Evolutionary conservation across 2,113 vertebrate species (phyloP), one percentile per base, ranked within the genome.

Genomic region (Orientallactaga bullata): DNA sequence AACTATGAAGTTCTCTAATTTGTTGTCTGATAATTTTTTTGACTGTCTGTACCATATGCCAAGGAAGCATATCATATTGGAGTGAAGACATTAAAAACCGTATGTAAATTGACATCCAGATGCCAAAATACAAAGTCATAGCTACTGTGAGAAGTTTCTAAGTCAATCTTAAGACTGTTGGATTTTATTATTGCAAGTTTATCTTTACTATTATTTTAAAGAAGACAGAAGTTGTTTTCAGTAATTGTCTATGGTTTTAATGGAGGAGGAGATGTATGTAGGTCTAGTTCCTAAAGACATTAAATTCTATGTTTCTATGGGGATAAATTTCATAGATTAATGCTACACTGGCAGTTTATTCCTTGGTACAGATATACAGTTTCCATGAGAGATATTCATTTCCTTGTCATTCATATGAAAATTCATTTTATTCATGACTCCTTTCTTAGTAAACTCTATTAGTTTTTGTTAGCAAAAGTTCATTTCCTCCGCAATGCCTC

Each of bases 381-480:
- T 94, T 77, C 68, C 88, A 16, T 23, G 30, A 91, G 55, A 77
- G 2, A 6, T 21, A 74, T 89, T 94, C 35, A 80, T 17, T 65
- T 95, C 55, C 83, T 92, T 73, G 61, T 72, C 0, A 39, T 90
- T 80, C 18, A 72, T 20, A 0, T 82, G 47, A 63, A 72, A 93
- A 88, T 77, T 93, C 13, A 69, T 94, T 95, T 94, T 69, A 37
- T 85, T 94, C 2, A 55, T 21, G 12, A n/a, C 95, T 88, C 63
- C 11, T 88, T 90, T 95, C 65, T 92, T 88, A 79, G 89, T 82
- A 68, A 84, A 63, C 28, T 94, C 28, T 85, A 78, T 83, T 88
- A 69, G 55, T 89, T 91, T 96, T 95, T 91, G 65, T 79, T 89
- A 95, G 71, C 11, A 89, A 95, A 94, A 61, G 74, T 89, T 95